Evolutionary conservation across 2,888 invertebrate genomes (phyloP), one percentile per base, ranked within the genome.

Genomic region (Scotopteryx bipunctaria): DNA sequence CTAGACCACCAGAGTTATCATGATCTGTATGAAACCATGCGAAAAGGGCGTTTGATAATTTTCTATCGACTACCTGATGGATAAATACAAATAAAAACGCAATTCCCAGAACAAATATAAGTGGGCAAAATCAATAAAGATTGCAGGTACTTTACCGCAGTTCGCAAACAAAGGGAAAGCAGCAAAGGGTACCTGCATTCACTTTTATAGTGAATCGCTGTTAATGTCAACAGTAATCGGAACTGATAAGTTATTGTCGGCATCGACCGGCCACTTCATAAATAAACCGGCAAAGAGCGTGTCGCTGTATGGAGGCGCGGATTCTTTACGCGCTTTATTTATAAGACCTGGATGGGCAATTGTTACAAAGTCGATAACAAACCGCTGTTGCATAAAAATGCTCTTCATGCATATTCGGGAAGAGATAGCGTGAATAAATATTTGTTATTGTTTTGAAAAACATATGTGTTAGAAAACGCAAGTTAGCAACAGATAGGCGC

Each of bases 231-330:
- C 73, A 76, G 61, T 73, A 73, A 78, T 75, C 70, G 64, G 69
- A 72, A 73, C 68, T 73, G 78, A 79, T 82, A 81, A 78, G 62
- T 64, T 58, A 64, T 46, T 64, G 70, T 66, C 66, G 63, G 63
- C 67, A 66, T 62, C 60, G 62, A 61, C 59, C 59, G 64, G 63
- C 57, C 66, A 66, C 67, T 70, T 67, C 66, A 71, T 68, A 74
- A 73, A 71, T 71, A 76, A 73, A 76, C 72, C 9, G 35, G 44
- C 3, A 33, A 48, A 48, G 52, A 27, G 44, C 25, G 21, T 25
- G 50, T 5, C 15, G 31, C 4, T 6, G 11, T 25, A 37, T 2
- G 11, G 4, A 16, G 17, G 19, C 11, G 15, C 5, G 40, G 31
- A 31, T 46, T 46, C 31, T n/a, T 21, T 29, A 2, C 8, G 5